Evolutionary conservation across 2,113 vertebrate genomes (phyloP).

Genomic region (Osmerus eperlanus): DNA sequence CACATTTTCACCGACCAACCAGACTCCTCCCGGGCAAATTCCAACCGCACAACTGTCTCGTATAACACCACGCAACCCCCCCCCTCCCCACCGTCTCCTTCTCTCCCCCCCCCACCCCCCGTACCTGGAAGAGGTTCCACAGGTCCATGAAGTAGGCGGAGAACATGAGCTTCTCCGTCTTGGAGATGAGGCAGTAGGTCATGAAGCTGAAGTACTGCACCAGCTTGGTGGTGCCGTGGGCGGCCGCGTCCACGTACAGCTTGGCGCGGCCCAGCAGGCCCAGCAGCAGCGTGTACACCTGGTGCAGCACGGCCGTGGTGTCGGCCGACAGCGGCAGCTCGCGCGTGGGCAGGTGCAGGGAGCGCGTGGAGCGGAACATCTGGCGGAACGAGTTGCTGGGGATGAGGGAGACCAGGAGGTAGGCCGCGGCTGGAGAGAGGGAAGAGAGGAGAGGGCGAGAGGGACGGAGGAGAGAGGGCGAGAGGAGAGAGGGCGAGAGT

Average conservation of each 20-base stretch:
- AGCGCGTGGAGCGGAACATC: conserved; percentile 98
- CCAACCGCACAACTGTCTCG: not conserved
- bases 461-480: too few relatives aligned
- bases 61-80: not conserved
- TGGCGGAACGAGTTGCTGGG: conserved; percentile 99
- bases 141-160: conserved; percentile 98
- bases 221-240: conserved; percentile 97
- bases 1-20: too few relatives aligned
- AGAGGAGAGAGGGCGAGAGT: not conserved
- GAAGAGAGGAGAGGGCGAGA: too few relatives aligned
- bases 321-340: conserved; percentile 96
- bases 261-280: conserved; percentile 94
- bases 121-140: conserved; percentile 95
- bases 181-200: conserved; percentile 99
- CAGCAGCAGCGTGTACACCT: conserved; percentile 96
- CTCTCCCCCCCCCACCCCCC: not conserved
- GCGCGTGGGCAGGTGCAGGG: conserved; percentile 92
- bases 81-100: too few relatives aligned
- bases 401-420: conserved; percentile 98
- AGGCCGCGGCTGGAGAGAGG: conserved; percentile 85
- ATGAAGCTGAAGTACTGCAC: conserved; percentile 99
- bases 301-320: conserved; percentile 95
- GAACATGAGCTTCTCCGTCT: conserved; percentile 99
- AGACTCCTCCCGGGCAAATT: too few relatives aligned
- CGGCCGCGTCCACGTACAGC: conserved; percentile 95